Evolutionary conservation across 2,888 invertebrate species (phyloP).

Genomic region (Halictus ligatus): DNA sequence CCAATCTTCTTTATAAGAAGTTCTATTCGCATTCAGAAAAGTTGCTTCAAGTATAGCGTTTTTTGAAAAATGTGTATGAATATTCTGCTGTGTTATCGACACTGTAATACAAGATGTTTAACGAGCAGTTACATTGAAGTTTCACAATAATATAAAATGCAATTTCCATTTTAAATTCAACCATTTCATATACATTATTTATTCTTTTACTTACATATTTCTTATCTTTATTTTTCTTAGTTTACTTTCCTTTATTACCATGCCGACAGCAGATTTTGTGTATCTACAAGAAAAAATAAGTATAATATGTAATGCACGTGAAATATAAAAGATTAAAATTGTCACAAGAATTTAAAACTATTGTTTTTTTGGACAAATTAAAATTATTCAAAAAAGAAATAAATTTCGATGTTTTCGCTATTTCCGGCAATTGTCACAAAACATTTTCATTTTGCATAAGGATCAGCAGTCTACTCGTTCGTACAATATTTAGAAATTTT

Average conservation of each 20-base stretch:
- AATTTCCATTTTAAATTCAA: neutral
- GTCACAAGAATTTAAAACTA: too few species aligned
- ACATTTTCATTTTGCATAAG: neutral
- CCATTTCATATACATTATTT: neutral
- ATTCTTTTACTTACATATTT: neutral
- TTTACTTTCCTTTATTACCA: neutral
- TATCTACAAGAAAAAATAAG: too few species aligned
- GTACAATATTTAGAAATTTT: neutral
- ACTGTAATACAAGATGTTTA: neutral
- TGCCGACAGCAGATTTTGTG: too few species aligned
- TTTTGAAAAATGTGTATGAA: neutral
- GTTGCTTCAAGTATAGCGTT: neutral
- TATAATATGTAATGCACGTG: too few species aligned
- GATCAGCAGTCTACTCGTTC: neutral
- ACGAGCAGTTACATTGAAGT: neutral
- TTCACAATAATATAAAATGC: too few species aligned
- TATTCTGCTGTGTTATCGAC: neutral
- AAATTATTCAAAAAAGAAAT: neutral
- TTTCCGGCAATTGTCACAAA: too few species aligned
- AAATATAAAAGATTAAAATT: too few species aligned
- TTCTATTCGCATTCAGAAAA: neutral
- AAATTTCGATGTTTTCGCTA: too few species aligned
- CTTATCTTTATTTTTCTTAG: neutral
- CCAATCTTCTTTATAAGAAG: neutral
- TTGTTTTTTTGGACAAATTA: too few species aligned